Conservation (phyloP, 2,797 vertebrate genomes). For the Danionella dracula region DNA sequence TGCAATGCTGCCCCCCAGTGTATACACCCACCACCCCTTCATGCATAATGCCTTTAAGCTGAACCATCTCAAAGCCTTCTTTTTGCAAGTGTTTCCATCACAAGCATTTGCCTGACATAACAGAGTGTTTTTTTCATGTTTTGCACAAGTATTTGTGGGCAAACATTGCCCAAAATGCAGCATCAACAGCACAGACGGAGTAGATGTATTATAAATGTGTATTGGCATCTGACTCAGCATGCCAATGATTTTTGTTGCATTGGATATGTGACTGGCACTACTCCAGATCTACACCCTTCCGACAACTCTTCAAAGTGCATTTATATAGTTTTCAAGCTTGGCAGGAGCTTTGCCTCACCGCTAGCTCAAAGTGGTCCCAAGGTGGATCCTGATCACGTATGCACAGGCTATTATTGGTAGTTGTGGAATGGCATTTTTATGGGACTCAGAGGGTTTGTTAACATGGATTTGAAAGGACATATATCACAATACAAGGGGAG, state of each 20-base stretch:
- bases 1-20: conserved; percentile 73
- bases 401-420: conserved; percentile 68
- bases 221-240: conserved; percentile 64
- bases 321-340: conserved; percentile 68
- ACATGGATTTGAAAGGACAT: conserved; percentile 49
- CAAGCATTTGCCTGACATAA: conserved; percentile 31
- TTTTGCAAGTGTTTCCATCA: conserved; percentile 35
- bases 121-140: conserved; percentile 39
- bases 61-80: conserved; percentile 3
- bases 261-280: conserved; percentile 63
- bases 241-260: conserved; percentile 64
- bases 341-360: conserved; percentile 61
- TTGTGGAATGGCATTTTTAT: conserved; percentile 65
- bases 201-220: conserved; percentile 48
- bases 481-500: conserved; percentile 12
- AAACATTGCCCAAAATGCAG: conserved; percentile 36
- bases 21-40: conserved; percentile 33
- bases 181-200: conserved; percentile 33
- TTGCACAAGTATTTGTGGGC: conserved; percentile 21
- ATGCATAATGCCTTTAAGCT: not conserved
- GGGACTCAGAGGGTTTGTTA: conserved; percentile 53
- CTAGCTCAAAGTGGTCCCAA: conserved; percentile 58
- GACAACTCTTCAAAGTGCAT: conserved; percentile 72
- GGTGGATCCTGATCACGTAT: conserved; percentile 70
- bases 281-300: conserved; percentile 64